Evolutionary conservation across 2,113 vertebrate species (phyloP), one percentile per base, ranked within the genome.

Genomic region (Phylloscopus trochiloides): DNA sequence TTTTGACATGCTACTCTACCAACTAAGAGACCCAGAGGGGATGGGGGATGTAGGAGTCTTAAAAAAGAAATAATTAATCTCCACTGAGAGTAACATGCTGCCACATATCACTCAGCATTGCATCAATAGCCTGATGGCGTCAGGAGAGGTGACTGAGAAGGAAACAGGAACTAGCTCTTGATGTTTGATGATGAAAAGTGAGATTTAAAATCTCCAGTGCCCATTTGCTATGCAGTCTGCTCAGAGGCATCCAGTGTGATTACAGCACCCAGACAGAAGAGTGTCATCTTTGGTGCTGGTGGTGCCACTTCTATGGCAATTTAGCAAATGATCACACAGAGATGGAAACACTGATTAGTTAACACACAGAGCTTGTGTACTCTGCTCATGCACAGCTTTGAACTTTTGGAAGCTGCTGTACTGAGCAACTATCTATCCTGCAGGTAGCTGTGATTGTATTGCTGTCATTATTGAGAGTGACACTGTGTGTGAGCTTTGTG

Each of bases 41-140:
- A n/a, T 70, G 76, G 31, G 77, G 62, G 74, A 67, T 84, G 70
- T 54, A 50, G 42, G 36, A 94, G 26, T 47, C 63, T 94, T 71
- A 57, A 65, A 92, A 86, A 86, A 92, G 77, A 76, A 92, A 95
- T 85, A 94, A 93, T 87, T 89, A 76, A 88, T 91, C 90, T 93
- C 68, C 65, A 72, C 80, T 67, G 73, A 82, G 92, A 90, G 76
- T 26, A 92, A 91, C 5, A 34, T 86, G 82, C 93, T 94, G 87
- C 91, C 86, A 86, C 70, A 34, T 43, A 91, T 96, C 95, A 94
- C 88, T 96, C 94, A 93, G 71, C 38, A 6, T 81, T 65, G 47
- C 70, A 78, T 88, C 96, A 90, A 52, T 34, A 92, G 84, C 72
- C 76, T 26, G 73, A 36, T 65, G 83, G 86, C 93, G 86, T 84